These are phyloP conservation scores for Taxidea taxus DNA, from an alignment of 2,113 vertebrate genomes.

Conservation along the genomic window DNA sequence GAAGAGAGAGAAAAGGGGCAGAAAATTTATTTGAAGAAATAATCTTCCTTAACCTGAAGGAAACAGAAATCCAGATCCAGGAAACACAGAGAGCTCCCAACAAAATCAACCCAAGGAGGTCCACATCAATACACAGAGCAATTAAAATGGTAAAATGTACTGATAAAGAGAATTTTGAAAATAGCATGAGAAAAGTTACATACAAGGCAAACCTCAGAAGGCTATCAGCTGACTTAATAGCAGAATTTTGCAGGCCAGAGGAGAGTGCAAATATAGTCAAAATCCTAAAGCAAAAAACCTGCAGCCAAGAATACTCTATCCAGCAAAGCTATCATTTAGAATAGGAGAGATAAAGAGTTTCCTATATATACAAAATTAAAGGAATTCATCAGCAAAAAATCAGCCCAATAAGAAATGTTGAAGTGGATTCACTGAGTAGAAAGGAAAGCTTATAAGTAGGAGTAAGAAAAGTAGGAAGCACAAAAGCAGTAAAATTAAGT, in stretches of 20 bases:
- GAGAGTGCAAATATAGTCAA: no score
- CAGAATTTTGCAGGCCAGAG: not conserved
- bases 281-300: no score
- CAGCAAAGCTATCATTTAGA: not conserved
- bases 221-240: not conserved
- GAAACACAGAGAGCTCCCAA: not conserved
- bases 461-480: not conserved
- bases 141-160: not conserved
- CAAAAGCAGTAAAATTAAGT: not conserved
- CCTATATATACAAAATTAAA: not conserved
- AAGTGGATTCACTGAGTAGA: not conserved
- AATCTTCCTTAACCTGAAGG: not conserved
- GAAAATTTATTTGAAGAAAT: not conserved
- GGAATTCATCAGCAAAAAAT: not conserved
- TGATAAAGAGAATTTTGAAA: not conserved
- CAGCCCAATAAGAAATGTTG: not conserved
- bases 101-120: not conserved
- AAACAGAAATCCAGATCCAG: not conserved
- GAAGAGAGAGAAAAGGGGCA: not conserved
- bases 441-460: not conserved
- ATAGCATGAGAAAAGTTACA: not conserved
- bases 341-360: not conserved
- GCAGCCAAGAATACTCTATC: no score
- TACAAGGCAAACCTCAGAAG: not conserved
- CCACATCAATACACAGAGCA: not conserved